A percentile compares a stretch with the other conserved stretches of the same genome.
Evolutionary conservation across 2,113 vertebrate species (phyloP).

Genomic region (Cyprinodon brontotheroides): DNA sequence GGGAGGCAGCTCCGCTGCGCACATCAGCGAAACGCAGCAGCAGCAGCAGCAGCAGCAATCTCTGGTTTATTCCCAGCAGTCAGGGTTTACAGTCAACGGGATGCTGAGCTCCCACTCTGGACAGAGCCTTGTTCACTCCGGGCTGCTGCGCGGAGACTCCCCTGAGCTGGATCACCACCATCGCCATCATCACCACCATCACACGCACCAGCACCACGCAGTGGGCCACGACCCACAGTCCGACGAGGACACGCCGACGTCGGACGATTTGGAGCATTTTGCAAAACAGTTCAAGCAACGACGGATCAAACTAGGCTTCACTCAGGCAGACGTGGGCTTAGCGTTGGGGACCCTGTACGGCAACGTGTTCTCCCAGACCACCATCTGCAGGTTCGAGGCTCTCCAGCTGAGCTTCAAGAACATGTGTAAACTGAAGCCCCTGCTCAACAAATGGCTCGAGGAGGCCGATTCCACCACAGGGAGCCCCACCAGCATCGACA

Average conservation of each 20-base stretch:
- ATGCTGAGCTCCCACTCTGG: conserved; percentile 91
- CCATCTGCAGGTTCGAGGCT: conserved; percentile 88
- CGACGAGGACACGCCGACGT: conserved; percentile 92
- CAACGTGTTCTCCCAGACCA: conserved; percentile 90
- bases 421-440: conserved; percentile 89
- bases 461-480: conserved; percentile 92
- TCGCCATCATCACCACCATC: conserved; percentile 83
- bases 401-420: conserved; percentile 90
- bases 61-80: conserved; percentile 90
- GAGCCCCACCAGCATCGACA: conserved; percentile 92
- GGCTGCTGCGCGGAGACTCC: conserved; percentile 90
- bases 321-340: conserved; percentile 88
- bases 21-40: conserved; percentile 80
- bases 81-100: conserved; percentile 94
- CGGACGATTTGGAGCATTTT: conserved; percentile 88
- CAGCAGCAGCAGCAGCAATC: conserved; percentile 83
- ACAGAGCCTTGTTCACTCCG: conserved; percentile 90
- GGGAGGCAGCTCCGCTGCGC: conserved; percentile 85
- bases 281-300: conserved; percentile 92
- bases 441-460: conserved; percentile 93
- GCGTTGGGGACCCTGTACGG: conserved; percentile 87
- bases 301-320: conserved; percentile 90
- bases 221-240: conserved; percentile 91
- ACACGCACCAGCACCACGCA: conserved; percentile 80
- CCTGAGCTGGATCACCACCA: conserved; percentile 89